These are phyloP conservation scores for Dermolepida albohirtum DNA, from an alignment of 2,888 invertebrate genomes.

Conservation along the genomic window DNA sequence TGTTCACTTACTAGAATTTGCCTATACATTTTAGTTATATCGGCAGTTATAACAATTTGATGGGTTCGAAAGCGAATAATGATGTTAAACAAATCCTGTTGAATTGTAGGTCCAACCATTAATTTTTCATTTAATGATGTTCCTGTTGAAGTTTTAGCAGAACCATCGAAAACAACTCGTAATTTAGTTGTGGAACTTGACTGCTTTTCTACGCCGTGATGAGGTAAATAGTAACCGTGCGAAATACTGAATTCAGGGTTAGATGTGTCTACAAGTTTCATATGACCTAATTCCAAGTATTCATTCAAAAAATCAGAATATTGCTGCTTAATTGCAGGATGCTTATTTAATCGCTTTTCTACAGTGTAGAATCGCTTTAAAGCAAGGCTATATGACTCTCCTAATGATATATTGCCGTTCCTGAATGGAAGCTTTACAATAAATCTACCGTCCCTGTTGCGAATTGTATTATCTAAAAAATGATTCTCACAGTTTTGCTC, in stretches of 20 bases:
- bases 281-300: conserved; percentile 7
- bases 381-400: neutral
- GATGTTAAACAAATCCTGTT: conserved; percentile 28
- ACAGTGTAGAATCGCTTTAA: conserved; percentile 15
- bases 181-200: conserved; percentile 7
- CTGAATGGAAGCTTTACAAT: conserved; percentile 17
- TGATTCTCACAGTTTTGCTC: conserved; percentile 4
- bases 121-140: too few relatives aligned
- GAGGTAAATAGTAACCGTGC: neutral
- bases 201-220: conserved; percentile 2
- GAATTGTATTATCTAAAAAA: neutral
- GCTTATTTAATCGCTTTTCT: conserved; percentile 2
- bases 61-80: conserved; percentile 20
- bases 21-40: conserved; percentile 46
- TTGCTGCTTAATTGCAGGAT: neutral
- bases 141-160: too few relatives aligned
- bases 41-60: conserved; percentile 14
- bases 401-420: neutral
- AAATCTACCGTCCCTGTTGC: neutral
- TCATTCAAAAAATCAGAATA: conserved; percentile 7
- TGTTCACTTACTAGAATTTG: conserved; percentile 50
- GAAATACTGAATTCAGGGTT: neutral
- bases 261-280: neutral
- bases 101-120: too few relatives aligned
- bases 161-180: too few relatives aligned